These are phyloP conservation scores for Ephydatia muelleri DNA, from an alignment of 37 sponge, comb jelly and placozoan genomes.

Conservation along the genomic window DNA sequence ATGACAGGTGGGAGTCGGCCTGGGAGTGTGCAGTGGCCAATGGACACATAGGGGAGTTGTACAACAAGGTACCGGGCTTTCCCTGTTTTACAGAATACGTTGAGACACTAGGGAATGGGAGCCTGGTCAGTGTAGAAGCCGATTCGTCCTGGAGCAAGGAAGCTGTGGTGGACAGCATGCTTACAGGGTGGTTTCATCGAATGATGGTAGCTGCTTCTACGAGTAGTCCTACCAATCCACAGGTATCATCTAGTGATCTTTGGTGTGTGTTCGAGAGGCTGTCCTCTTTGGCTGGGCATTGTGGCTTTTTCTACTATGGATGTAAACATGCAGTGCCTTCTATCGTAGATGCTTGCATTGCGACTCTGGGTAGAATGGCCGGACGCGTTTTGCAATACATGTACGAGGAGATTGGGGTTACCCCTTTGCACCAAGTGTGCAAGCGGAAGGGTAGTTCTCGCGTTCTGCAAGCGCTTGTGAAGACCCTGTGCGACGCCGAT, in stretches of 20 bases:
- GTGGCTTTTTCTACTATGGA: neutral
- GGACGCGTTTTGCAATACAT: neutral
- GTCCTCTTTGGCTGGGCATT: neutral
- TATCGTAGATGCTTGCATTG: slow-evolving; percentile 3
- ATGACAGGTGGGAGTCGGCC: slow-evolving; percentile 5
- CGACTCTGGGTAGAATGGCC: neutral
- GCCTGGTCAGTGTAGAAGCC: neutral
- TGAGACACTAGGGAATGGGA: neutral
- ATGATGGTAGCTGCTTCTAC: neutral
- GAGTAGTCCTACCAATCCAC: neutral
- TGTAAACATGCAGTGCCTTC: neutral
- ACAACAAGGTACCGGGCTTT: neutral
- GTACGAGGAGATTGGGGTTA: neutral
- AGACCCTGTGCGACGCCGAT: neutral
- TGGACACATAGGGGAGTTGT: slow-evolving; percentile 40
- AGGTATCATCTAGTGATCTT: neutral
- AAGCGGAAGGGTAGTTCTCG: neutral
- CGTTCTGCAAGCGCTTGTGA: slow-evolving; percentile 6
- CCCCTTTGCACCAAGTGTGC: neutral
- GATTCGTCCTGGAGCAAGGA: neutral
- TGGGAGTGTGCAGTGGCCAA: slow-evolving; percentile 32
- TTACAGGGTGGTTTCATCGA: slow-evolving; percentile 15
- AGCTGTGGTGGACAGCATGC: neutral
- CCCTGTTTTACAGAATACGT: neutral
- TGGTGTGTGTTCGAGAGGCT: neutral